Conservation (phyloP, 2,888 invertebrate genomes). For the Metopia argyrocephala region DNA sequence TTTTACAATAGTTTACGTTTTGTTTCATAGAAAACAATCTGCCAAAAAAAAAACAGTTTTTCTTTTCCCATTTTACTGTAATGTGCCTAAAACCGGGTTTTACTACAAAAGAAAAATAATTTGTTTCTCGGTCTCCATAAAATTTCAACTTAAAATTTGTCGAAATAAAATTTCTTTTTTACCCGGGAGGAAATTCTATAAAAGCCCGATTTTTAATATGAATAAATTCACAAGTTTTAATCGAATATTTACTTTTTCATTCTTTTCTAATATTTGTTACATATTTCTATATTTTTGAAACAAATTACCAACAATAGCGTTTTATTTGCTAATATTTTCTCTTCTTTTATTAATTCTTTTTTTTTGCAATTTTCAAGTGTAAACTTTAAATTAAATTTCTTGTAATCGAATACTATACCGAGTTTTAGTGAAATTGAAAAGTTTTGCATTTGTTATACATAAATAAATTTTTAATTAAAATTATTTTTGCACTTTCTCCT, state of each 20-base stretch:
- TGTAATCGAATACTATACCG: slow-evolving; percentile 10
- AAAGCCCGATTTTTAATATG: neutral
- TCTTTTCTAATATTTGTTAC: neutral
- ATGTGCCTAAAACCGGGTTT: too few relatives aligned
- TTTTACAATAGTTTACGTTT: too few relatives aligned
- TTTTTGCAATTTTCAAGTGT: too few relatives aligned
- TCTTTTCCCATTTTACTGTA: too few relatives aligned
- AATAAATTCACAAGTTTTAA: too few relatives aligned
- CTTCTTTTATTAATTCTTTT: neutral
- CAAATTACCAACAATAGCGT: neutral
- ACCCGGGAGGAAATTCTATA: neutral
- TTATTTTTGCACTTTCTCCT: slow-evolving; percentile 19
- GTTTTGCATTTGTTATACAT: neutral
- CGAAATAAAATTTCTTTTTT: too few relatives aligned
- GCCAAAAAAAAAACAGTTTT: too few relatives aligned
- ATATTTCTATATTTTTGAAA: neutral
- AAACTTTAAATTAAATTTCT: slow-evolving; percentile 8
- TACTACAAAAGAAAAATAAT: too few relatives aligned
- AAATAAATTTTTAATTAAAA: slow-evolving; percentile 54
- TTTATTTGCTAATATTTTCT: neutral
- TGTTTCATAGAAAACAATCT: too few relatives aligned
- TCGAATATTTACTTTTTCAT: too few relatives aligned
- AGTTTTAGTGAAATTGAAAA: neutral
- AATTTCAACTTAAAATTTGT: too few relatives aligned
- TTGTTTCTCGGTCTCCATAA: too few relatives aligned